Evolutionary conservation across 1,140 invertebrate species (phyloP).

Genomic region (Drosophila sp.): DNA sequence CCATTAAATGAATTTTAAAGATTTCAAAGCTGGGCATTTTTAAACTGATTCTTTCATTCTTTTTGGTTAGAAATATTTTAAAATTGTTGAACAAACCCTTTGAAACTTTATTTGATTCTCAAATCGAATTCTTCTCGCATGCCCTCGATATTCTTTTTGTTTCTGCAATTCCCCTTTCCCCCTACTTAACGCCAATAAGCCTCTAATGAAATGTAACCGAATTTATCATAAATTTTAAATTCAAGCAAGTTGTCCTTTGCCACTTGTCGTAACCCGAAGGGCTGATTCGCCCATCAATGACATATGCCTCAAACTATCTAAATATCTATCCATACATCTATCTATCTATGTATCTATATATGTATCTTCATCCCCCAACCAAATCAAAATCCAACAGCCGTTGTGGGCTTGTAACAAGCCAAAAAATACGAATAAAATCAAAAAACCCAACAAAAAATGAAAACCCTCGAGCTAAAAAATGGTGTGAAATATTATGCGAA

Average conservation of each 20-base stretch:
- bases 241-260: background rate
- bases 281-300: slow-evolving; percentile 39
- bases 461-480: slow-evolving; percentile 46
- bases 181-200: slow-evolving; percentile 5
- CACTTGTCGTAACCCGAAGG: slow-evolving; percentile 26
- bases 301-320: slow-evolving; percentile 57
- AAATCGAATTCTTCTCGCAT: background rate
- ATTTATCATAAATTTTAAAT: slow-evolving; percentile 33
- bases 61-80: no score
- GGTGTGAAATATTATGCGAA: slow-evolving; percentile 82
- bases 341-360: slow-evolving; percentile 20
- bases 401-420: slow-evolving; percentile 51
- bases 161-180: background rate
- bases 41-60: no score
- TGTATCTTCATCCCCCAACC: background rate
- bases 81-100: no score
- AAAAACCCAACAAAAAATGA: slow-evolving; percentile 19
- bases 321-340: slow-evolving; percentile 29
- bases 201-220: slow-evolving; percentile 25
- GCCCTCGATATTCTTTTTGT: no score
- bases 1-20: no score
- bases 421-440: slow-evolving; percentile 37
- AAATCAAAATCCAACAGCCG: slow-evolving; percentile 33
- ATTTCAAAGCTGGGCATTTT: no score
- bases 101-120: no score